Evolutionary conservation across 2,113 vertebrate genomes (phyloP).

Genomic region (Chloebia gouldiae): DNA sequence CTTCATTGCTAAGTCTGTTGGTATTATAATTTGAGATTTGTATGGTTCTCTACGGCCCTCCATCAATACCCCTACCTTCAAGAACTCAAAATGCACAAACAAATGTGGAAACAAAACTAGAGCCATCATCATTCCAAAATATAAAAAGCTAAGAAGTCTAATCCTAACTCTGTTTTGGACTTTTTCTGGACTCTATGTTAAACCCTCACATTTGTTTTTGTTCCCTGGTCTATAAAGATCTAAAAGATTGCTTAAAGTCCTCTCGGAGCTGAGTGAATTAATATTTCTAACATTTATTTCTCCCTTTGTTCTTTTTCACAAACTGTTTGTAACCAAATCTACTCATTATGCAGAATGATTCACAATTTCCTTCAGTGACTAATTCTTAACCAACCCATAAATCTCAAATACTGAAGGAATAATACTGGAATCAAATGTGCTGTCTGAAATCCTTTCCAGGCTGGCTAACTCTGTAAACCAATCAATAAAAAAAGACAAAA

Average conservation of each 20-base stretch:
- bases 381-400: not conserved
- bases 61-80: not conserved
- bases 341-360: not conserved
- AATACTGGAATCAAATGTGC: not conserved
- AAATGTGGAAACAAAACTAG: not conserved
- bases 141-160: not conserved
- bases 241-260: not conserved
- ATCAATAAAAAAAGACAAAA: not conserved
- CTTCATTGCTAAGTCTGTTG: not conserved
- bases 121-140: not conserved
- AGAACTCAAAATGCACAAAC: not conserved
- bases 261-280: not conserved
- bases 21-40: not conserved
- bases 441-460: not conserved
- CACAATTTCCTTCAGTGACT: not conserved
- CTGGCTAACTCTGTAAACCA: not conserved
- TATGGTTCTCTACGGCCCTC: not conserved
- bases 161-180: not conserved
- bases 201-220: not conserved
- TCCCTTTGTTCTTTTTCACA: not conserved
- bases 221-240: not conserved
- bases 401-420: not conserved
- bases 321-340: not conserved
- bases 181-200: not conserved
- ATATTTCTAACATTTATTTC: not conserved